These are phyloP conservation scores for Eremophila alpestris DNA, from an alignment of 2,797 vertebrate species.

Conservation along the genomic window DNA sequence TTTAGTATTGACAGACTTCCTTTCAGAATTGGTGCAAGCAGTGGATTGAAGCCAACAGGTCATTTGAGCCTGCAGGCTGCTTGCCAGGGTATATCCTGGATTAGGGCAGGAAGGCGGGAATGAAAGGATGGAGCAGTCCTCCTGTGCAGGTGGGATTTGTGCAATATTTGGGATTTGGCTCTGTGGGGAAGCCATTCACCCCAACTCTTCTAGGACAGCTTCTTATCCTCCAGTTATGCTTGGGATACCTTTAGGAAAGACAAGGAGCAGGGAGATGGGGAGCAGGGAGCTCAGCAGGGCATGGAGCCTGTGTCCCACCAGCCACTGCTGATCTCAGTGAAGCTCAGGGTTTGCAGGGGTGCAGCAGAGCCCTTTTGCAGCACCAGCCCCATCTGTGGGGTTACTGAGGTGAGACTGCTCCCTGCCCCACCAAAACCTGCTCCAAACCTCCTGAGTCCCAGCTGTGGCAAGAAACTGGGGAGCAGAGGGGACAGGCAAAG, in stretches of 20 bases:
- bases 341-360: neutral
- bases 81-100: neutral
- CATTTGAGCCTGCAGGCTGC: neutral
- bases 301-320: accelerated
- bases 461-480: neutral
- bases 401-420: neutral
- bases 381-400: accelerated
- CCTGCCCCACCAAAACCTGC: neutral
- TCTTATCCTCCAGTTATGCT: neutral
- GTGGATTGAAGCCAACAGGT: neutral
- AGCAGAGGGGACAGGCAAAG: accelerated
- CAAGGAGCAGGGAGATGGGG: no score
- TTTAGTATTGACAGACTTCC: neutral
- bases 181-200: neutral
- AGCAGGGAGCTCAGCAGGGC: neutral
- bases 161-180: neutral
- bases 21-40: neutral
- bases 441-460: neutral
- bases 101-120: slow-evolving; percentile 1
- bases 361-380: neutral
- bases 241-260: neutral
- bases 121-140: neutral
- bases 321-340: neutral
- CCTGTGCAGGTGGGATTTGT: neutral
- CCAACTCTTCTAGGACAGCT: neutral